These are phyloP conservation scores for Aricia agestis DNA, from an alignment of 1,140 invertebrate species.

Conservation along the genomic window DNA sequence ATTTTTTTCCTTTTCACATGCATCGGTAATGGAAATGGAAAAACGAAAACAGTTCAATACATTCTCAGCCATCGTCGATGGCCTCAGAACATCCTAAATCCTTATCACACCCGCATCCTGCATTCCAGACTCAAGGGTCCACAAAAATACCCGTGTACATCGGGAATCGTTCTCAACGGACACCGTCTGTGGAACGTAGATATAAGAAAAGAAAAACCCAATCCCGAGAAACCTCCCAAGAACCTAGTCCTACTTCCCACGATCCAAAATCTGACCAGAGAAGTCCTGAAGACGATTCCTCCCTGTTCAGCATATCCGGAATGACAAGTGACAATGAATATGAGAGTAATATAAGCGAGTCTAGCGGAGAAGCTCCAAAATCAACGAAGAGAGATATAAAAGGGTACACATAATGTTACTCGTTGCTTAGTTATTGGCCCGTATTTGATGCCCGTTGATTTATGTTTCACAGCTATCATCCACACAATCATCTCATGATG, in stretches of 20 bases:
- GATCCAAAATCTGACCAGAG: conserved; percentile 70
- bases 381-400: conserved; percentile 66
- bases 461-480: conserved; percentile 36
- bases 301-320: conserved; percentile 75
- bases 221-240: conserved; percentile 61
- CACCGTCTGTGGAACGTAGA: conserved; percentile 55
- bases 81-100: conserved; percentile 67
- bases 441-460: conserved; percentile 54
- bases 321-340: conserved; percentile 75
- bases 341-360: conserved; percentile 73
- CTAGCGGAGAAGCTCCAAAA: conserved; percentile 71
- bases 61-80: conserved; percentile 75
- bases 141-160: conserved; percentile 72
- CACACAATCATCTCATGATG: conserved; percentile 20
- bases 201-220: conserved; percentile 51
- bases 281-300: conserved; percentile 75
- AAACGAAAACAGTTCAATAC: conserved; percentile 65
- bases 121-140: conserved; percentile 69
- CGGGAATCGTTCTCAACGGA: conserved; percentile 55
- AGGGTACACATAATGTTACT: conserved; percentile 66
- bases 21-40: conserved; percentile 56
- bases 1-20: conserved; percentile 70
- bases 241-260: conserved; percentile 65
- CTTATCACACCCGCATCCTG: conserved; percentile 65
- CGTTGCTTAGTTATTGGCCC: conserved; percentile 61